Conservation (phyloP, 2,888 invertebrate species). For the Steinernema hermaphroditum region DNA sequence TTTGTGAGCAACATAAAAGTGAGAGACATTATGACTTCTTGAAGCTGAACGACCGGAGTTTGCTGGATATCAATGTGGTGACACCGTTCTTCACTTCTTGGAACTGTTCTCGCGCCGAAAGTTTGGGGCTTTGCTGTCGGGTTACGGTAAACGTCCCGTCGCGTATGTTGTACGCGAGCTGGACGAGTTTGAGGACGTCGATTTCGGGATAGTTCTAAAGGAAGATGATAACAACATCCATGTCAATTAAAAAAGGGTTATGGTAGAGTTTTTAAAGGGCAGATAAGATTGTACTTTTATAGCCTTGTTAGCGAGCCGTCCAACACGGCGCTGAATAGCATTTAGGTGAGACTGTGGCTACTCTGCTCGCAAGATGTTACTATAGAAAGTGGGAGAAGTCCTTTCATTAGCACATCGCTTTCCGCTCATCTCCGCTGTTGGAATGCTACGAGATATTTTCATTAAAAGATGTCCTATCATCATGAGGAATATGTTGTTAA, state of each 20-base stretch:
- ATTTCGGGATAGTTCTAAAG: constrained; percentile 57
- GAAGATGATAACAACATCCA: background rate
- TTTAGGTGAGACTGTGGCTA: no score
- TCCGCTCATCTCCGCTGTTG: no score
- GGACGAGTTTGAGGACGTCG: constrained; percentile 53
- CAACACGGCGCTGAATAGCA: no score
- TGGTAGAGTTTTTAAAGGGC: background rate
- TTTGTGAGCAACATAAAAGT: background rate
- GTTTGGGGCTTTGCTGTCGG: background rate
- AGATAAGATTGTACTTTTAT: no score
- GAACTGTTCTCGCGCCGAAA: background rate
- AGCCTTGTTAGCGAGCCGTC: no score
- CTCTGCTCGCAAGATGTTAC: no score
- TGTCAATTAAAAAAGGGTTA: constrained; percentile 17
- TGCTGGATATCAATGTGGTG: background rate
- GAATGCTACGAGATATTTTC: no score
- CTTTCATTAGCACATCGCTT: no score
- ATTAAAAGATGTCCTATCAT: no score
- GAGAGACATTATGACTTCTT: background rate
- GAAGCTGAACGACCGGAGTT: background rate
- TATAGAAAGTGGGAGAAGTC: no score
- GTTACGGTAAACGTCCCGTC: constrained; percentile 37
- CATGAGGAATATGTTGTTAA: no score
- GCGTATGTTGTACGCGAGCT: constrained; percentile 48
- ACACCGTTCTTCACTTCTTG: background rate